A percentile compares a stretch with the other conserved stretches of the same genome.
phyloP scores from a whole-genome alignment of 92 coral and sea anemone species.

The Pocillopora grandis region DNA sequence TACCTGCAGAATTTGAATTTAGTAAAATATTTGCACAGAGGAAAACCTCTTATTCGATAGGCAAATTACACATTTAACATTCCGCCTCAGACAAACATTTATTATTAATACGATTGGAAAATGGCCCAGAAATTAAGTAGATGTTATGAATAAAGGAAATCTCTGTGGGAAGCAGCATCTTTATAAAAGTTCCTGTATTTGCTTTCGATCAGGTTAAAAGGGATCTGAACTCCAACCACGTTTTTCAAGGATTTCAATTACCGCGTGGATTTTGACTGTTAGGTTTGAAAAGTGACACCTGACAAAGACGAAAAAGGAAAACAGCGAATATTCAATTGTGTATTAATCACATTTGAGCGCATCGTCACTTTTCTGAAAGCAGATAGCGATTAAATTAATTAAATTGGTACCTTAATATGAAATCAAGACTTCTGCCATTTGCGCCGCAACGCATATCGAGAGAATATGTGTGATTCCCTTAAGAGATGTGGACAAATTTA shows the following conservation, averaged over 20 bases:
- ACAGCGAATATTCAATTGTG: not conserved
- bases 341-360: not conserved
- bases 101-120: not conserved
- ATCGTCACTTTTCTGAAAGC: not conserved
- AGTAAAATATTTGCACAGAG: slow-evolving; percentile 7
- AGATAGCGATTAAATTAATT: not conserved
- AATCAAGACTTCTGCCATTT: not conserved
- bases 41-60: not conserved
- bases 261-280: not conserved
- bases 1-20: slow-evolving; percentile 15
- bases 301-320: not conserved
- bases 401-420: not conserved
- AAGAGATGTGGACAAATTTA: no score
- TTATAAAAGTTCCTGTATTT: not conserved
- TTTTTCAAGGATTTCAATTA: not conserved
- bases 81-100: not conserved
- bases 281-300: slow-evolving; percentile 14
- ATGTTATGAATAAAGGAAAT: not conserved
- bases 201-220: not conserved
- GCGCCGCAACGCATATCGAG: no score
- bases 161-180: not conserved
- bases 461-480: no score
- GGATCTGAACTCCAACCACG: not conserved
- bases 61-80: not conserved
- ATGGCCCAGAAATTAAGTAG: not conserved